Evolutionary conservation across 1,140 invertebrate genomes (phyloP).

Genomic region (Cotesia chilonis): DNA sequence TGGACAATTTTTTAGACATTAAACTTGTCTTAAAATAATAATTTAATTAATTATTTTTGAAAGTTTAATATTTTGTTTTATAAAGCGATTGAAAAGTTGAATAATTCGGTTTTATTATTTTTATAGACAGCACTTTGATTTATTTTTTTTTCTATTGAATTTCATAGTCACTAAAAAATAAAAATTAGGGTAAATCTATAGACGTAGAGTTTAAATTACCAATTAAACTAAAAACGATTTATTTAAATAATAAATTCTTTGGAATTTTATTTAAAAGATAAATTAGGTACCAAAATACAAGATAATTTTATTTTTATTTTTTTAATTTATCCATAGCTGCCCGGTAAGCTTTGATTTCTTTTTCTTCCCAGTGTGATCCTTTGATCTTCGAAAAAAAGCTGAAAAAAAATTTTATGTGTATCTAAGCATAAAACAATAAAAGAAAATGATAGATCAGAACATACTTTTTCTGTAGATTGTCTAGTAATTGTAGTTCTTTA

Average conservation of each 20-base stretch:
- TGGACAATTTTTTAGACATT: too few species aligned
- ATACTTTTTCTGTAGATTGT: slow-evolving; percentile 73
- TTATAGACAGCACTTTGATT: too few species aligned
- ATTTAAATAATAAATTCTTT: background rate
- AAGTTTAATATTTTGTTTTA: too few species aligned
- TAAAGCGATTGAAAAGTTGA: too few species aligned
- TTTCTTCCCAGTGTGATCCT: slow-evolving; percentile 29
- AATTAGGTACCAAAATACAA: background rate
- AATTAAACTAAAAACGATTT: background rate
- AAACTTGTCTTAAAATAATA: too few species aligned
- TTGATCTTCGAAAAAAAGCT: slow-evolving; percentile 28
- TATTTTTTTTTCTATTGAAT: too few species aligned
- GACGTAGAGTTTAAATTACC: too few species aligned
- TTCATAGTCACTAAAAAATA: too few species aligned
- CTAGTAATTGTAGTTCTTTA: slow-evolving; percentile 70
- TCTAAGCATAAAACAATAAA: background rate
- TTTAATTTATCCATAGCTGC: background rate
- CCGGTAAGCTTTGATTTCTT: slow-evolving; percentile 16
- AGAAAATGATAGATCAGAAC: slow-evolving; percentile 32
- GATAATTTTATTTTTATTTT: background rate
- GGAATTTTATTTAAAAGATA: background rate
- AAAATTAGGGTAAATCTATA: too few species aligned
- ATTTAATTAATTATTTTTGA: too few species aligned
- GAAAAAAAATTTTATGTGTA: slow-evolving; percentile 4
- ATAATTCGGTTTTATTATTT: too few species aligned